Evolutionary conservation across 2,797 vertebrate genomes (phyloP).

Genomic region (Myotis vivesi): DNA sequence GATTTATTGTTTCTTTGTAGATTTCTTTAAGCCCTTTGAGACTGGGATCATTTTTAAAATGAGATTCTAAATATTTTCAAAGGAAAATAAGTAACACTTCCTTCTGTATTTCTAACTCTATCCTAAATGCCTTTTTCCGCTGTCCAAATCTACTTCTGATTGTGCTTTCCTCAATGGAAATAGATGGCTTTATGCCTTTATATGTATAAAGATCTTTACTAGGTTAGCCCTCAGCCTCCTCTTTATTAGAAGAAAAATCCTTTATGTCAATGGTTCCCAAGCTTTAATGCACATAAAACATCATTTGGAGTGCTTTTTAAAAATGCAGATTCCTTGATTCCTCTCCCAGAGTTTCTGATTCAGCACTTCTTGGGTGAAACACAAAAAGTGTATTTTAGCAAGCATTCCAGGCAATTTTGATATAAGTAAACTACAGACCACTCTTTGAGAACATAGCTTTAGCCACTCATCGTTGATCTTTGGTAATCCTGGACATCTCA

Average conservation of each 20-base stretch:
- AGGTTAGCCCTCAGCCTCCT: background rate
- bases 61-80: constrained; percentile 23
- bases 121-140: background rate
- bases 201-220: background rate
- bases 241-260: background rate
- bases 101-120: background rate
- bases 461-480: background rate
- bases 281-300: background rate
- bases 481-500: background rate
- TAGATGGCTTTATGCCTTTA: background rate
- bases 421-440: background rate
- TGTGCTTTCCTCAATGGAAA: background rate
- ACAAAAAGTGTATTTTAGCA: background rate
- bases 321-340: background rate
- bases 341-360: background rate
- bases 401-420: background rate
- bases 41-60: background rate
- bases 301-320: background rate
- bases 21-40: constrained; percentile 14
- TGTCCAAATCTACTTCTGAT: background rate
- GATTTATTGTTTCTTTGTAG: background rate
- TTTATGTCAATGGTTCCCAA: background rate
- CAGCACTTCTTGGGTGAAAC: background rate
- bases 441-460: background rate
- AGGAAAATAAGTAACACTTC: background rate